phyloP scores from a whole-genome alignment of 2,888 invertebrate genomes.

The Drosophila limbata region DNA sequence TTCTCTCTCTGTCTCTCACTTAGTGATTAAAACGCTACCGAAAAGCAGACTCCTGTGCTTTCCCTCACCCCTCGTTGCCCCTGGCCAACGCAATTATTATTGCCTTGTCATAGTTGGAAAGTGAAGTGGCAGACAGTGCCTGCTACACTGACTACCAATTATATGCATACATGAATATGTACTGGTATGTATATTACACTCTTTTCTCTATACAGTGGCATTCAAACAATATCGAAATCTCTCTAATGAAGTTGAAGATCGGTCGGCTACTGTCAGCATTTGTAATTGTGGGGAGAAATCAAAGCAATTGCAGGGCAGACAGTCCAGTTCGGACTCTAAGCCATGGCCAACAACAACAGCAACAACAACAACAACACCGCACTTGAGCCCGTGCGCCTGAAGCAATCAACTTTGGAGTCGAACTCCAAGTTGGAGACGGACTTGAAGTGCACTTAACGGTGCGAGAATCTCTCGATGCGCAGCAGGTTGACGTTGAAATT shows the following conservation, averaged over 20 bases:
- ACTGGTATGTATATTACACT: slow-evolving; percentile 30
- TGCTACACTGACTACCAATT: slow-evolving; percentile 65
- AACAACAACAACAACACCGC: slow-evolving; percentile 32
- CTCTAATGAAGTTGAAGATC: slow-evolving; percentile 84
- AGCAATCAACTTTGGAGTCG: slow-evolving; percentile 30
- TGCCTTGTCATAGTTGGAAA: slow-evolving; percentile 80
- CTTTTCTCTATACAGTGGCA: slow-evolving; percentile 64
- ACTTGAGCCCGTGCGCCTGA: slow-evolving; percentile 60
- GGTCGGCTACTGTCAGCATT: slow-evolving; percentile 81
- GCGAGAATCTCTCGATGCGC: slow-evolving; percentile 61
- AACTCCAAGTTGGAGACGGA: slow-evolving; percentile 3
- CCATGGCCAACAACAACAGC: slow-evolving; percentile 29
- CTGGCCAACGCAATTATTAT: slow-evolving; percentile 71
- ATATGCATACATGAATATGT: slow-evolving; percentile 38
- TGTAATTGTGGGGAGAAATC: slow-evolving; percentile 74
- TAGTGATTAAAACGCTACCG: slow-evolving; percentile 62
- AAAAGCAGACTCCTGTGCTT: slow-evolving; percentile 34
- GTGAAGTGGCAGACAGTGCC: slow-evolving; percentile 66
- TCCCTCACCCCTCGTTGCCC: slow-evolving; percentile 4
- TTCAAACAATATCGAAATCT: slow-evolving; percentile 82
- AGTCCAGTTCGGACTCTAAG: slow-evolving; percentile 17
- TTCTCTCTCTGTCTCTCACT: not conserved
- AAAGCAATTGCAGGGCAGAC: slow-evolving; percentile 62
- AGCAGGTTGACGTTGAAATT: slow-evolving; percentile 75
- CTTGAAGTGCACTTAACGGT: slow-evolving; percentile 71